phyloP scores from a whole-genome alignment of 2,113 vertebrate species.

The Lycaon pictus region DNA sequence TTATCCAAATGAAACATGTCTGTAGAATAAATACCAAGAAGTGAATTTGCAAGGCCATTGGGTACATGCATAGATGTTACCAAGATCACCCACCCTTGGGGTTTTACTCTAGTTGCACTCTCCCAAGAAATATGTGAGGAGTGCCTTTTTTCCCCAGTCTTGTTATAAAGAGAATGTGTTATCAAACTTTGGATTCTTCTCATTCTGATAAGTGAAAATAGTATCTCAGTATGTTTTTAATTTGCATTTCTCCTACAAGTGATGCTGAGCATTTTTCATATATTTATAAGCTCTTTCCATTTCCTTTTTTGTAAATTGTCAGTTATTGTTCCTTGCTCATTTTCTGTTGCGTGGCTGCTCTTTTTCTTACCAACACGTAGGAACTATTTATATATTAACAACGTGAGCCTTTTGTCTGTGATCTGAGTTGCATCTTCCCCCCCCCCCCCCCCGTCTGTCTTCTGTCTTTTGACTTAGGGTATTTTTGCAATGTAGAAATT shows the following conservation, averaged over 20 bases:
- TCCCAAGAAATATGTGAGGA: not conserved
- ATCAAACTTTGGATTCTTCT: not conserved
- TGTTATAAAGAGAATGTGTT: not conserved
- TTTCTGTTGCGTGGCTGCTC: not conserved
- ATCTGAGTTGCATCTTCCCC: not conserved
- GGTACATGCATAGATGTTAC: not conserved
- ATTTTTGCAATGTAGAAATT: not conserved
- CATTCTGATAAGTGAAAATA: conserved; percentile 25
- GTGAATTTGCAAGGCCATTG: not conserved
- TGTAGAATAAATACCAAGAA: not conserved
- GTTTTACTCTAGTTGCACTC: not conserved
- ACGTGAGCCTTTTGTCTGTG: not conserved
- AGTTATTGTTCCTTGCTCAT: not conserved
- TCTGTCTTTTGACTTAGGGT: conserved; percentile 11
- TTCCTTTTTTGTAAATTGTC: not conserved
- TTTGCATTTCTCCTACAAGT: conserved; percentile 7
- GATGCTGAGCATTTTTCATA: conserved; percentile 16
- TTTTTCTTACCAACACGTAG: not conserved
- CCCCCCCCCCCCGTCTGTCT: not conserved
- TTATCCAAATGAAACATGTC: not conserved
- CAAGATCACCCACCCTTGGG: not conserved
- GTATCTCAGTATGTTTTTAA: not conserved
- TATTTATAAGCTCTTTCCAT: not conserved
- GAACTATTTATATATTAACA: not conserved
- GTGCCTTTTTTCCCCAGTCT: not conserved